A percentile compares a stretch with the other conserved stretches of the same genome.
phyloP scores from a whole-genome alignment of 2,888 invertebrate species.

The Stenoptilia bipunctidactyla region DNA sequence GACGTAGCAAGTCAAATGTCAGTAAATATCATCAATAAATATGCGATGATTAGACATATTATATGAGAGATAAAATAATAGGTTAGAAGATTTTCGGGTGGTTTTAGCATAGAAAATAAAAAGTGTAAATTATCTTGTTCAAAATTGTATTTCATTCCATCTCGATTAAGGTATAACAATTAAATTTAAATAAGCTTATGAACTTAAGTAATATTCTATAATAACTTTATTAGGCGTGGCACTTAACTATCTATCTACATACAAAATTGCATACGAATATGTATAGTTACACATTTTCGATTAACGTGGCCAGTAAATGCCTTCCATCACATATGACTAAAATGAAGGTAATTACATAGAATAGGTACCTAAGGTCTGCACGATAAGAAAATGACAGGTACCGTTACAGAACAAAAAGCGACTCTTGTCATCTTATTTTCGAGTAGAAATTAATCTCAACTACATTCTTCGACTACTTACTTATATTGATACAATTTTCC shows the following conservation, averaged over 20 bases:
- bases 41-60: too few relatives aligned
- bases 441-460: too few relatives aligned
- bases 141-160: conserved; percentile 44
- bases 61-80: too few relatives aligned
- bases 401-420: too few relatives aligned
- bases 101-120: too few relatives aligned
- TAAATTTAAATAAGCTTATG: conserved; percentile 56
- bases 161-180: conserved; percentile 50
- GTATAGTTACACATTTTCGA: conserved; percentile 9
- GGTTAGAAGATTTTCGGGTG: too few relatives aligned
- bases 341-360: conserved; percentile 16
- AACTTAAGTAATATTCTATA: conserved; percentile 33
- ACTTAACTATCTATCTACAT: conserved; percentile 56
- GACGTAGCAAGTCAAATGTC: too few relatives aligned
- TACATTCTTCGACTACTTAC: too few relatives aligned
- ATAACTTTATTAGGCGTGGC: conserved; percentile 60
- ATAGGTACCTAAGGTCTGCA: background rate
- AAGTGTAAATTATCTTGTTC: conserved; percentile 12
- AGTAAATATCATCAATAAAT: too few relatives aligned
- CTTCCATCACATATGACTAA: conserved; percentile 50
- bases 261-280: conserved; percentile 42
- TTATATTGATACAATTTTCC: too few relatives aligned
- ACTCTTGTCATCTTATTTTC: too few relatives aligned
- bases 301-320: conserved; percentile 63
- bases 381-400: too few relatives aligned